Conservation (phyloP, 2,888 invertebrate species). For the Lycocerus yunnanus region DNA sequence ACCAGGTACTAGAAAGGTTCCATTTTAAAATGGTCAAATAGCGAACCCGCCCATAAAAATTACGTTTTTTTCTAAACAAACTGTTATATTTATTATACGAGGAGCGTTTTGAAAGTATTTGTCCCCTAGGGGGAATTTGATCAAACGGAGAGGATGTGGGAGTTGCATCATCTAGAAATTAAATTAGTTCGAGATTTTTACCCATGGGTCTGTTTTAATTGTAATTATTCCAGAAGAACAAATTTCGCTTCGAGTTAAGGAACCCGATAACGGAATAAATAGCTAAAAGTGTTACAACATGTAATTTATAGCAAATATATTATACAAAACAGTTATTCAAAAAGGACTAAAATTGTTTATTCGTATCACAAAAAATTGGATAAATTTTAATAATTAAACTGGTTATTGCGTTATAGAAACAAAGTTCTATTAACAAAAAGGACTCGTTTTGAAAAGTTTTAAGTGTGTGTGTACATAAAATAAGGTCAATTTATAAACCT, state of each 20-base stretch:
- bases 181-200: background rate
- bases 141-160: background rate
- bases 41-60: background rate
- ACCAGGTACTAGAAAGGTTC: constrained; percentile 4
- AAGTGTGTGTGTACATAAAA: constrained; percentile 46
- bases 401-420: constrained; percentile 53
- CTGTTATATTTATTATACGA: background rate
- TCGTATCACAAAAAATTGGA: background rate
- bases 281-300: background rate
- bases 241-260: background rate
- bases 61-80: background rate
- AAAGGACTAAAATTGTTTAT: background rate
- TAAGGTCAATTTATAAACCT: constrained; percentile 47
- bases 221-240: background rate
- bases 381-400: constrained; percentile 52
- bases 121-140: background rate
- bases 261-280: background rate
- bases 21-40: background rate
- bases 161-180: background rate
- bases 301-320: constrained; percentile 1
- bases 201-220: background rate
- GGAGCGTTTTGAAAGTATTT: background rate
- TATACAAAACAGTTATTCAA: background rate
- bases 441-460: constrained; percentile 49
- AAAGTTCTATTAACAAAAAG: constrained; percentile 52